These are phyloP conservation scores for Tillus elongatus DNA, from an alignment of 2,888 invertebrate species.

Conservation along the genomic window DNA sequence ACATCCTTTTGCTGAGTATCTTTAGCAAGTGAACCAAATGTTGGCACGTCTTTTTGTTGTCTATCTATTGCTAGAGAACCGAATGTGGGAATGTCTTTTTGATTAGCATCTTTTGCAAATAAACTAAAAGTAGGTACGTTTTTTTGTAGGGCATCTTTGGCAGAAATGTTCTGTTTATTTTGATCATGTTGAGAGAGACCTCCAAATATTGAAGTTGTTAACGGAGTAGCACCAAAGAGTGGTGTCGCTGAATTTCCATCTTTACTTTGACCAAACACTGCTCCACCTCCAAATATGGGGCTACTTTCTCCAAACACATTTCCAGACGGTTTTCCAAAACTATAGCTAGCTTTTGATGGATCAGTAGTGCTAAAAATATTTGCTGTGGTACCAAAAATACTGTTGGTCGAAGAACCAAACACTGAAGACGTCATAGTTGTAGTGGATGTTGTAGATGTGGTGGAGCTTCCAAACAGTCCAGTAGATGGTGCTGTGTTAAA, in stretches of 20 bases:
- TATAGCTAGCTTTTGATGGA: slow-evolving; percentile 12
- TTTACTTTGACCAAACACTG: slow-evolving; percentile 10
- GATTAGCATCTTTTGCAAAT: too few relatives aligned
- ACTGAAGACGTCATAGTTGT: slow-evolving; percentile 12
- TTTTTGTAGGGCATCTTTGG: too few relatives aligned
- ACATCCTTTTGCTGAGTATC: slow-evolving; percentile 6
- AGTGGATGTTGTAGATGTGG: too few relatives aligned
- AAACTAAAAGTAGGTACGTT: too few relatives aligned
- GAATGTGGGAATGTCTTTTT: too few relatives aligned
- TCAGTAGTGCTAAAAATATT: slow-evolving; percentile 13
- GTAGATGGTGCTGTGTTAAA: too few relatives aligned
- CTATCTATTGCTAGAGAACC: too few relatives aligned
- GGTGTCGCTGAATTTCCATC: slow-evolving; percentile 11
- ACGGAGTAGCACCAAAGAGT: slow-evolving; percentile 13
- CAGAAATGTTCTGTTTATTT: too few relatives aligned
- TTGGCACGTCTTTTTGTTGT: too few relatives aligned
- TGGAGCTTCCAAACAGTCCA: slow-evolving; percentile 4
- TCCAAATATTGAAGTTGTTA: too few relatives aligned
- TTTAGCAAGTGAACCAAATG: slow-evolving; percentile 5
- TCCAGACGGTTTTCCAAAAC: slow-evolving; percentile 8
- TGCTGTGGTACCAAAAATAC: slow-evolving; percentile 12
- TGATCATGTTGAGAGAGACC: too few relatives aligned
- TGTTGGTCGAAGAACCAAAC: slow-evolving; percentile 13
- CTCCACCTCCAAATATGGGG: slow-evolving; percentile 8
- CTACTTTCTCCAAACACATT: slow-evolving; percentile 11